Base-by-base conservation (phyloP, 2,888 invertebrate genomes). In the Tricholauxania praeusta region DNA sequence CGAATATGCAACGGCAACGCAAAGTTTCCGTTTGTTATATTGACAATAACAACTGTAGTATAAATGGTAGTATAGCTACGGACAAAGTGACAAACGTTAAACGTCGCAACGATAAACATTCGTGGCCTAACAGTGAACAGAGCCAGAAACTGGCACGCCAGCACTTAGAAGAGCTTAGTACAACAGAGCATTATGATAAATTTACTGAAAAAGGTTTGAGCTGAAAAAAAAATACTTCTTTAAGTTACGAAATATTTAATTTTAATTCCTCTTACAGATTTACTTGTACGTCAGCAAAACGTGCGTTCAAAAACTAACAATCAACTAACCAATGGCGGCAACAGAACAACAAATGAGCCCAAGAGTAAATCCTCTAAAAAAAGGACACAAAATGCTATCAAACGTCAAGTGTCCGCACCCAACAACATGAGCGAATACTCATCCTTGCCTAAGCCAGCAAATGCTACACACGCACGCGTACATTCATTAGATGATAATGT, bases 91-190 rank as follows among this genome's bases (percentile, higher is more conserved):
- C 52, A 69, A 74, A 62, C 32, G 32, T 63, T 12, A 76, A 79
- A 28, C 82, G 85, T 47, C 83, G 83, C 67, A 81, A 80, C 1
- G 79, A 79, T 55, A 83, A 85, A 68, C 79, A 84, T 52, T 53
- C 89, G 83, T 65, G 89, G 89, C 80, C 90, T 85, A 90, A 82
- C 68, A 79, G 89, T 83, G 76, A 83, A 86, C 81, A 80, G 22
- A 74, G 79, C 1, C 63, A 76, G 5, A 73, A 74, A 10, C 77
- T 76, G 63, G 76, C 75, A 0, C 53, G 74, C 28, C 75, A 77
- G 14, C 78, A 76, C 63, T 59, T 76, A 59, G 81, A 80, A 49
- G 14, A 19, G 17, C 22, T 78, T 19, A 69, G 72, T 47, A 57
- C 64, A 0, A 14, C 70, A 12, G 75, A 70, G 62, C 63, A 71